These are phyloP conservation scores for Benthosema pterotum DNA, from an alignment of 2,797 vertebrate genomes.

Conservation along the genomic window DNA sequence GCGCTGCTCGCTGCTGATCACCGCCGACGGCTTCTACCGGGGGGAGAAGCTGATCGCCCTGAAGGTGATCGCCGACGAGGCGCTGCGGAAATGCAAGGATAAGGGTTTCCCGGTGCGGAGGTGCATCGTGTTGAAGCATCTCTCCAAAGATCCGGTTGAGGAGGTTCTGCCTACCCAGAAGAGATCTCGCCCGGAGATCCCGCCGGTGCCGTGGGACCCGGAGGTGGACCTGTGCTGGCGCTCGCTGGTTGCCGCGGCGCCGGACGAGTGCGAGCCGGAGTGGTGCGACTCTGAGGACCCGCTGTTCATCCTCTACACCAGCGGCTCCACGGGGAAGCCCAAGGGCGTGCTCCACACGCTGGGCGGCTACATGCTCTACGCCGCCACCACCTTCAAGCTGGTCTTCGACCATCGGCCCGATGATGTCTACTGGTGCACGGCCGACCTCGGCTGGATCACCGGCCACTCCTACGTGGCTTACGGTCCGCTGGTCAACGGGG, in stretches of 20 bases:
- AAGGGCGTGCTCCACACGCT: constrained; percentile 95
- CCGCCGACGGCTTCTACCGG: constrained; percentile 95
- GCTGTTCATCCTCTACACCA: constrained; percentile 96
- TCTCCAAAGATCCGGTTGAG: constrained; percentile 85
- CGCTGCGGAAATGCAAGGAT: constrained; percentile 89
- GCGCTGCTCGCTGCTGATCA: constrained; percentile 89
- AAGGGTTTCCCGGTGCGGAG: constrained; percentile 80
- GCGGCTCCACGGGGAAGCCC: constrained; percentile 95
- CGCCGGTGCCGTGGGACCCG: constrained; percentile 91
- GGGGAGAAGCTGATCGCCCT: constrained; percentile 96
- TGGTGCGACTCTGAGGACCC: constrained; percentile 95
- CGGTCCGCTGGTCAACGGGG: constrained; percentile 93
- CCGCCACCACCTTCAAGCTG: constrained; percentile 90
- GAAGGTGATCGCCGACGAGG: constrained; percentile 93
- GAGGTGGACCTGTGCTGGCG: constrained; percentile 91
- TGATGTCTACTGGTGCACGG: constrained; percentile 97
- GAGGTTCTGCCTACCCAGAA: constrained; percentile 69
- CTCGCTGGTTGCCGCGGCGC: constrained; percentile 78
- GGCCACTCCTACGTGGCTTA: constrained; percentile 97
- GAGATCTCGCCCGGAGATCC: constrained; percentile 84
- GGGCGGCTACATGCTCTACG: constrained; percentile 95
- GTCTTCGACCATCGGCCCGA: constrained; percentile 93
- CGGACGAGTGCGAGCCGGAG: constrained; percentile 89
- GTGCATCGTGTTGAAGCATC: constrained; percentile 93
- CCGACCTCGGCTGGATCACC: constrained; percentile 97